These are phyloP conservation scores for Tenodera sinensis DNA, from an alignment of 2,888 invertebrate species.

Conservation along the genomic window DNA sequence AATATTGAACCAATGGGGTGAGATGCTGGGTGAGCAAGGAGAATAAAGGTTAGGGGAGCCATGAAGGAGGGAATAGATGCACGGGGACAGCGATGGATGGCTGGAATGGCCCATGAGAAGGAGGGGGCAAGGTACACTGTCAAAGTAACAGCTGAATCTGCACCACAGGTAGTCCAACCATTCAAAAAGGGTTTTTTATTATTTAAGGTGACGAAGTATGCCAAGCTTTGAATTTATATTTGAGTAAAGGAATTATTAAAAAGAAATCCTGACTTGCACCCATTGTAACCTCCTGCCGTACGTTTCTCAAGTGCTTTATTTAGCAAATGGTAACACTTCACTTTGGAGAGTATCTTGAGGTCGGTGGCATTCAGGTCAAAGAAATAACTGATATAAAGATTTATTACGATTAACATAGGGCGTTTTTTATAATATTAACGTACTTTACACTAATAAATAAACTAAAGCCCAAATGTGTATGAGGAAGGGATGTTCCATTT, in stretches of 20 bases:
- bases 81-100: constrained; percentile 5
- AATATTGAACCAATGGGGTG: constrained; percentile 17
- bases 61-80: constrained; percentile 8
- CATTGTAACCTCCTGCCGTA: no score
- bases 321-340: no score
- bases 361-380: no score
- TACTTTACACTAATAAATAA: no score
- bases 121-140: not conserved
- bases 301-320: no score
- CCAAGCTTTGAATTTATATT: not conserved
- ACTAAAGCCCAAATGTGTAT: no score
- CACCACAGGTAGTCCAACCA: not conserved
- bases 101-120: not conserved
- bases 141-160: not conserved
- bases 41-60: constrained; percentile 10
- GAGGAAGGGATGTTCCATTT: no score
- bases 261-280: not conserved
- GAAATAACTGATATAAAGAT: no score
- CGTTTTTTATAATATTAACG: no score
- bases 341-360: no score
- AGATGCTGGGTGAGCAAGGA: not conserved
- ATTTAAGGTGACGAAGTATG: no score
- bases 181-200: not conserved
- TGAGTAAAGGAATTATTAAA: not conserved
- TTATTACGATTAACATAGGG: no score